A percentile compares a stretch with the other conserved stretches of the same genome.
Evolutionary conservation across 1,140 invertebrate genomes (phyloP).

Genomic region (Ectropis grisescens): DNA sequence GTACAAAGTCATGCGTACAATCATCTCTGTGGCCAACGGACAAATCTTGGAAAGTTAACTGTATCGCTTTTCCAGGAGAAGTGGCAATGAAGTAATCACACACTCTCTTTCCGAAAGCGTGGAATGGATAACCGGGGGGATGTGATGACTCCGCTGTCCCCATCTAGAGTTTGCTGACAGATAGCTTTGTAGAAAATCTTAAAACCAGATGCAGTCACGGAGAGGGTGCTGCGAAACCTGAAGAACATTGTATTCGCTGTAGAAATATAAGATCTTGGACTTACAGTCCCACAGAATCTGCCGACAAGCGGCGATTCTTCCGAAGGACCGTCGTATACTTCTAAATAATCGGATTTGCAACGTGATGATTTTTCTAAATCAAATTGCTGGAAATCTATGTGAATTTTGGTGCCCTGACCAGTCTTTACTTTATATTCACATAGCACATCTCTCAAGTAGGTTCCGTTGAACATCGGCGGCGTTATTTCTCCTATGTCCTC

Average conservation of each 20-base stretch:
- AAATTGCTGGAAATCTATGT: conserved; percentile 76
- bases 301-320: conserved; percentile 74
- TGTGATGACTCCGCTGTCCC: conserved; percentile 72
- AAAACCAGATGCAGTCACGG: conserved; percentile 72
- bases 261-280: conserved; percentile 72
- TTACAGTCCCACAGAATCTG: conserved; percentile 73
- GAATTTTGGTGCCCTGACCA: conserved; percentile 72
- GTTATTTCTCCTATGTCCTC: conserved; percentile 73
- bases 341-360: conserved; percentile 77
- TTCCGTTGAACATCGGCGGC: conserved; percentile 73
- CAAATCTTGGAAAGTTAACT: conserved; percentile 77
- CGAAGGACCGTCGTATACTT: conserved; percentile 81
- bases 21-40: conserved; percentile 73
- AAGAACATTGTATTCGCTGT: conserved; percentile 76
- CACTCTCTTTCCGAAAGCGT: conserved; percentile 75
- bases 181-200: conserved; percentile 70
- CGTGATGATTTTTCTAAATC: conserved; percentile 71
- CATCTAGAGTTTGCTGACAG: conserved; percentile 76
- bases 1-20: conserved; percentile 44
- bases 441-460: conserved; percentile 73
- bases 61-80: conserved; percentile 72
- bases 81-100: conserved; percentile 85
- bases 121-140: conserved; percentile 86
- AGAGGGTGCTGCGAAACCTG: conserved; percentile 75
- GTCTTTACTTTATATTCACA: conserved; percentile 86